phyloP scores from a whole-genome alignment of 2,797 vertebrate species.

The Lates japonicus region DNA sequence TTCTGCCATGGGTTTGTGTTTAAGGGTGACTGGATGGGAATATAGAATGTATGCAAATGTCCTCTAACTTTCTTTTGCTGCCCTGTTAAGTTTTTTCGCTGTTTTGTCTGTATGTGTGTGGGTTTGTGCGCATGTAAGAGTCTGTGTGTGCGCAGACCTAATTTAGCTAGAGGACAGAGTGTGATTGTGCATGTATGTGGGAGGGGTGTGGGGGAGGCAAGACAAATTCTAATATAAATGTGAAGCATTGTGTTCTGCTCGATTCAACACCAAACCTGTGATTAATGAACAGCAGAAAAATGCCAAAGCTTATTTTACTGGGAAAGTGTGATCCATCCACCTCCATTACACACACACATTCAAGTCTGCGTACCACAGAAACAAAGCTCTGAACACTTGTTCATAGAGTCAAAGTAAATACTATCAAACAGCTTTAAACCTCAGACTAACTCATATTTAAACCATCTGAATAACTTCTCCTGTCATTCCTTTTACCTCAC shows the following conservation, averaged over 20 bases:
- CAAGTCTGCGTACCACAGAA: slow-evolving; percentile 20
- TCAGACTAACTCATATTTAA: background rate
- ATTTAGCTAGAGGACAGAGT: slow-evolving; percentile 73
- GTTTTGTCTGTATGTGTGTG: slow-evolving; percentile 26
- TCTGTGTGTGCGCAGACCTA: slow-evolving; percentile 37
- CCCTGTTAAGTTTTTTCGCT: slow-evolving; percentile 27
- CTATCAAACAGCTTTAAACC: slow-evolving; percentile 21
- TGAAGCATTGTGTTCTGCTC: slow-evolving; percentile 74
- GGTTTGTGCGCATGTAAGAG: background rate
- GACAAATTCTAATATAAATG: slow-evolving; percentile 71
- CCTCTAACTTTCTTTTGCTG: slow-evolving; percentile 52
- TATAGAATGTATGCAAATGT: slow-evolving; percentile 59
- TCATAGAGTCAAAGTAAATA: slow-evolving; percentile 13
- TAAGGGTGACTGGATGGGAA: slow-evolving; percentile 19
- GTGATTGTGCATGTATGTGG: slow-evolving; percentile 70
- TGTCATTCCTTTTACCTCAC: background rate
- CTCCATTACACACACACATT: slow-evolving; percentile 61
- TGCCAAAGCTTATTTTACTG: slow-evolving; percentile 72
- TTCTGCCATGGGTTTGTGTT: slow-evolving; percentile 12
- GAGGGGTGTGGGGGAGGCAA: slow-evolving; percentile 69
- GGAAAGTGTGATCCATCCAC: slow-evolving; percentile 70
- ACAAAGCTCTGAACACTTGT: slow-evolving; percentile 31
- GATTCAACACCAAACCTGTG: slow-evolving; percentile 75
- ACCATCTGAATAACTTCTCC: background rate
- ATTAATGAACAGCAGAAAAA: slow-evolving; percentile 75